These are phyloP conservation scores for Microhierax caerulescens DNA, from an alignment of 2,797 vertebrate genomes.

Conservation along the genomic window DNA sequence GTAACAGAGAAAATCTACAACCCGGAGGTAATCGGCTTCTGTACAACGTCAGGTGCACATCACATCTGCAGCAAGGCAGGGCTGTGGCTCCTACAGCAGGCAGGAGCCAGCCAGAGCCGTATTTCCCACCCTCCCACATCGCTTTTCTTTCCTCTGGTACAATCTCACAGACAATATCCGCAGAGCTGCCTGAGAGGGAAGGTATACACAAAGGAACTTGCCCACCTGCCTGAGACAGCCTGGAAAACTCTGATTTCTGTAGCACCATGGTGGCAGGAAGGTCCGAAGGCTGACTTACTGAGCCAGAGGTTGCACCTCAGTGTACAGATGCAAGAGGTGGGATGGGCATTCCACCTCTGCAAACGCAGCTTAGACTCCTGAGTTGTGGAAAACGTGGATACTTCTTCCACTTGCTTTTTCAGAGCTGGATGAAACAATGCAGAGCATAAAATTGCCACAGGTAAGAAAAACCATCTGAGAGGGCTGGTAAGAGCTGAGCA, in stretches of 20 bases:
- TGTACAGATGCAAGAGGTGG: neutral
- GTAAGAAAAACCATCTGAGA: neutral
- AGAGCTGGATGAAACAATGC: rapidly evolving
- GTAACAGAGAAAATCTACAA: neutral
- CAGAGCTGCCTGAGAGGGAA: neutral
- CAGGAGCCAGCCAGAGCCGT: neutral
- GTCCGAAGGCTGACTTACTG: neutral
- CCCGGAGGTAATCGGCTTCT: neutral
- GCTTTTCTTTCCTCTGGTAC: neutral
- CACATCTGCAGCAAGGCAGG: neutral
- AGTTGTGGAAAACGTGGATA: neutral
- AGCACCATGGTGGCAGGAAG: neutral
- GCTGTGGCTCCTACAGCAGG: neutral
- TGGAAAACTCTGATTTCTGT: neutral
- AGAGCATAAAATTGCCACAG: neutral
- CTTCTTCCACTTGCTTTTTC: neutral
- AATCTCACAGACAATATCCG: neutral
- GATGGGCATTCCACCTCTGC: neutral
- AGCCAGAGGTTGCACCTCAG: neutral
- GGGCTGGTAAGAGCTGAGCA: neutral
- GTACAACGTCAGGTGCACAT: neutral
- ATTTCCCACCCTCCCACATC: rapidly evolving
- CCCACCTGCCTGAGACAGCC: neutral
- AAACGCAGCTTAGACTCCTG: neutral
- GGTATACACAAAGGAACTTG: neutral